Conservation (phyloP, 64 coral and sea anemone species). For the Pocillopora verrucosa region DNA sequence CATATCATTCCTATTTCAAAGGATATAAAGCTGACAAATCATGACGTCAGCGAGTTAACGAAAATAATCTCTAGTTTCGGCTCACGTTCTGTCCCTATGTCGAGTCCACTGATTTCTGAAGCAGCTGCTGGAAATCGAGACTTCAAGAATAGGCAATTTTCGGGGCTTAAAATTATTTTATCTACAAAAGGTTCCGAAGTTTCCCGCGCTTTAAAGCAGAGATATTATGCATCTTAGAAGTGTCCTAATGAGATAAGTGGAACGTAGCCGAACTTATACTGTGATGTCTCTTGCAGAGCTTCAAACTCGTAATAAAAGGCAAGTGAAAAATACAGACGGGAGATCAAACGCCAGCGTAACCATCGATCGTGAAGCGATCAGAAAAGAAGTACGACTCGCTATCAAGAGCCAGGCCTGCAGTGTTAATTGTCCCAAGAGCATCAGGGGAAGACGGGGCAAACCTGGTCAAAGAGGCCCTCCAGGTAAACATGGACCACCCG, state of each 20-base stretch:
- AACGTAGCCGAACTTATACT: not conserved
- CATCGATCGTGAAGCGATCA: not conserved
- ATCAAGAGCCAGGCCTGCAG: conserved; percentile 17
- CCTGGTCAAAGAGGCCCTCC: conserved; percentile 27
- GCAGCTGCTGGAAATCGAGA: too few species aligned
- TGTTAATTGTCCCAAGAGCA: conserved; percentile 17
- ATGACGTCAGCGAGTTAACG: too few species aligned
- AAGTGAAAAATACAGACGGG: not conserved
- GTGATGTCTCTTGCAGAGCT: not conserved
- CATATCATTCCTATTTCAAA: too few species aligned
- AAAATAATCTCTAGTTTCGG: too few species aligned
- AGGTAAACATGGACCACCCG: conserved; percentile 8
- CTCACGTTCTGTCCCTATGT: too few species aligned
- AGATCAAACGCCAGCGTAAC: not conserved
- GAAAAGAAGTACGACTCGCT: conserved; percentile 4
- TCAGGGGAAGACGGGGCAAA: conserved; percentile 42
- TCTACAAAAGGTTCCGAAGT: too few species aligned
- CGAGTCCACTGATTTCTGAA: too few species aligned
- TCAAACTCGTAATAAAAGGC: not conserved
- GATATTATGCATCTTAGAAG: too few species aligned
- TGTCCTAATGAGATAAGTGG: not conserved
- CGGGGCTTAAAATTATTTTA: too few species aligned
- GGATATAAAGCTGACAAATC: too few species aligned
- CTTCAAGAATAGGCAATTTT: too few species aligned
- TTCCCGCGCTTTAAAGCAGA: too few species aligned